These are phyloP conservation scores for Melopsittacus undulatus DNA, from an alignment of 2,797 vertebrate species.

Conservation along the genomic window DNA sequence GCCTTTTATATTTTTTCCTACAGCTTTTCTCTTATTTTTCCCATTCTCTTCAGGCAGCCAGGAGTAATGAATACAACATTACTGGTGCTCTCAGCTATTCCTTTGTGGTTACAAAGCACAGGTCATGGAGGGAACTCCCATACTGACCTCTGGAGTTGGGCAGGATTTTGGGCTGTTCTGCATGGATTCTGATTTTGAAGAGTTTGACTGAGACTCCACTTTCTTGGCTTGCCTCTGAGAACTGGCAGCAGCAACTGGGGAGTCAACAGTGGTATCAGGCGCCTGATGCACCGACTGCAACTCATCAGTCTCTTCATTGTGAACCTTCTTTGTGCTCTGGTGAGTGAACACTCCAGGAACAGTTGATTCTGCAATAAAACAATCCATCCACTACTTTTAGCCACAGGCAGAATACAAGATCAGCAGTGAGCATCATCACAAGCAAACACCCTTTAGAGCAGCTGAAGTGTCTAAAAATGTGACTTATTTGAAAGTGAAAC, in stretches of 20 bases:
- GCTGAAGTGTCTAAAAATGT: not conserved
- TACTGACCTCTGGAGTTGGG: conserved; percentile 90
- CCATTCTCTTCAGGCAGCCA: not conserved
- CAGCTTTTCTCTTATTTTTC: not conserved
- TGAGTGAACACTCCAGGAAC: not conserved
- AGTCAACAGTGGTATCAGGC: not conserved
- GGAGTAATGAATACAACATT: not conserved
- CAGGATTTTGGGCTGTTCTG: conserved; percentile 93
- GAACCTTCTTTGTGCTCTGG: not conserved
- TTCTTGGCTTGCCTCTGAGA: conserved; percentile 79
- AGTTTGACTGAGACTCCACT: conserved; percentile 82
- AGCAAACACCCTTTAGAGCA: not conserved
- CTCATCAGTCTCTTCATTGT: conserved; percentile 1
- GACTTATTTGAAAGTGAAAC: not conserved
- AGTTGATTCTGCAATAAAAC: conserved; percentile 49
- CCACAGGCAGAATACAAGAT: not conserved
- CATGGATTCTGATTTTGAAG: conserved; percentile 87
- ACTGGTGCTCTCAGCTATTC: not conserved
- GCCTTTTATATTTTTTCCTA: not conserved
- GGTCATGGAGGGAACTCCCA: not conserved
- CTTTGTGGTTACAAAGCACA: not conserved
- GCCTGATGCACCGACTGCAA: not conserved
- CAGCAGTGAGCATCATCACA: not conserved
- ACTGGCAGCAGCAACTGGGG: conserved; percentile 75
- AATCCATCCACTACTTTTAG: not conserved